Conservation (phyloP, 2,113 vertebrate species). For the Antechinus stuartii region DNA sequence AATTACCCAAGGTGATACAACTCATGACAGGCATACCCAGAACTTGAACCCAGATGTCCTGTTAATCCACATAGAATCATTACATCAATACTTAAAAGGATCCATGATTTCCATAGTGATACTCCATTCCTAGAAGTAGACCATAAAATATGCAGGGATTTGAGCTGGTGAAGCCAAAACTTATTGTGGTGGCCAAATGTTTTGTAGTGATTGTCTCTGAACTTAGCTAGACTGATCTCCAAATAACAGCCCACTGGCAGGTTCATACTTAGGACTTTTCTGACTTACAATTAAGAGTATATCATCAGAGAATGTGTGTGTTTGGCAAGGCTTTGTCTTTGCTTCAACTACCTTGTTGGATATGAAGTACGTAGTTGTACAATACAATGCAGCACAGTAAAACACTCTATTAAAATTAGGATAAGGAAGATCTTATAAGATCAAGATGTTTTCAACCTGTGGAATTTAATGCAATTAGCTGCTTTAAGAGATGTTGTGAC, state of each 20-base stretch:
- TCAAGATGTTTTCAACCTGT: constrained; percentile 67
- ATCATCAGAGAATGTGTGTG: not conserved
- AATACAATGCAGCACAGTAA: constrained; percentile 69
- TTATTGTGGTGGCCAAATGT: not conserved
- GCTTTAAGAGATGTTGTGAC: constrained; percentile 76
- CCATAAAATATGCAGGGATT: not conserved
- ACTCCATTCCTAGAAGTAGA: not conserved
- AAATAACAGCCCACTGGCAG: not conserved
- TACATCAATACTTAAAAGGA: not conserved
- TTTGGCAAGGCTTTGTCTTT: constrained; percentile 52
- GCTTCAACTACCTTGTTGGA: constrained; percentile 72
- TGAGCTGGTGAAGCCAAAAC: not conserved
- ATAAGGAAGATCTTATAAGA: constrained; percentile 52
- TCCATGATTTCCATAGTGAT: not conserved
- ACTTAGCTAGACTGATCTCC: not conserved
- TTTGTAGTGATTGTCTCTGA: not conserved
- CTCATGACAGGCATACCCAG: not conserved
- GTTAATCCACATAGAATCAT: not conserved
- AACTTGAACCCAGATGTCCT: not conserved
- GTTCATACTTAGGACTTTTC: not conserved
- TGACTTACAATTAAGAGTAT: constrained; percentile 36
- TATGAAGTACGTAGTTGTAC: constrained; percentile 43
- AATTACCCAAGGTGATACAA: not conserved
- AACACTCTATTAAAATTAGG: constrained; percentile 72
- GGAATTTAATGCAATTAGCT: constrained; percentile 80